Conservation (phyloP, 2,113 vertebrate species). For the Notarius quadriscutis region DNA sequence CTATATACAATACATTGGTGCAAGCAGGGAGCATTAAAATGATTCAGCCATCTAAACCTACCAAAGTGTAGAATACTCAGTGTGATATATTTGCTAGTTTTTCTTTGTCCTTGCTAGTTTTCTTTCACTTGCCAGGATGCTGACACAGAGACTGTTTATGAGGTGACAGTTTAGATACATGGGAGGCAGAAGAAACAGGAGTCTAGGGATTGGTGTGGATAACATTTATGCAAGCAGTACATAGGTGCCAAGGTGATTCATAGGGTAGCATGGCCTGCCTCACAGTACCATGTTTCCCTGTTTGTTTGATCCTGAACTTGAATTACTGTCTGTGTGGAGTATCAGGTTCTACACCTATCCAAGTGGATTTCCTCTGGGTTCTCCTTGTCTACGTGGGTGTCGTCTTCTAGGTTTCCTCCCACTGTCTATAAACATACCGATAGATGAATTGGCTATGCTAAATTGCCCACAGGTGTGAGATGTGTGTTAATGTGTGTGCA, state of each 20-base stretch:
- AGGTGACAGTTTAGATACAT: neutral
- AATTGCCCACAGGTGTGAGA: neutral
- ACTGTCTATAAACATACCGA: neutral
- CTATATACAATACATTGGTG: neutral
- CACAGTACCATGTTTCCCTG: neutral
- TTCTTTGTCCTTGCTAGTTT: neutral
- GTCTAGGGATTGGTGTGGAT: neutral
- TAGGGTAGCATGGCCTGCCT: neutral
- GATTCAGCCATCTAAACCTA: neutral
- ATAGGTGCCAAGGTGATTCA: neutral
- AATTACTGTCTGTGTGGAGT: neutral
- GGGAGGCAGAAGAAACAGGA: no score
- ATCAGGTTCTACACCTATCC: neutral
- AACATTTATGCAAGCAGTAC: neutral
- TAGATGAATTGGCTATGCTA: neutral
- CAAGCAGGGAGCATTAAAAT: neutral
- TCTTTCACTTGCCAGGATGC: neutral
- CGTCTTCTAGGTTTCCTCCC: neutral
- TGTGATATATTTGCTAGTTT: neutral
- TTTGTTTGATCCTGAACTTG: neutral
- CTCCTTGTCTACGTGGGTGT: neutral
- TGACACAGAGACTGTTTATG: neutral
- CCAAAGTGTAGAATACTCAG: neutral
- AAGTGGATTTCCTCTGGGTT: neutral
- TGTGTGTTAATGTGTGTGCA: neutral